Conservation (phyloP, 2,888 invertebrate species). For the Trachelus stipa region DNA sequence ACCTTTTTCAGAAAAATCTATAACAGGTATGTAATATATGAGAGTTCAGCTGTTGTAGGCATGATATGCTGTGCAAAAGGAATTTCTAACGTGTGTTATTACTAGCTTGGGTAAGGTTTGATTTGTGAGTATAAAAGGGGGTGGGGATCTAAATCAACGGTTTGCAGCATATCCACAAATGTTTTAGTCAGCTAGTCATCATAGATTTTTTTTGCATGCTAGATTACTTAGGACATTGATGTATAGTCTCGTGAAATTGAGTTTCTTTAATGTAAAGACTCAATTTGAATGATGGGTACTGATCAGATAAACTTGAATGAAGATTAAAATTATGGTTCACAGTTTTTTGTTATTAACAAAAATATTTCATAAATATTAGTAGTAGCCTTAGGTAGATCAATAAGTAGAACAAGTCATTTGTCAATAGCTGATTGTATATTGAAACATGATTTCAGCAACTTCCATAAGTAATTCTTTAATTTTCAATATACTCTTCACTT, state of each 20-base stretch:
- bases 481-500: not conserved
- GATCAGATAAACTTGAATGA: not conserved
- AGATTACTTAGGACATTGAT: not conserved
- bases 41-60: not conserved
- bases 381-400: not conserved
- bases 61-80: not conserved
- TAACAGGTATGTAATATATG: slow-evolving; percentile 9
- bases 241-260: not conserved
- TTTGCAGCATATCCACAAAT: not conserved
- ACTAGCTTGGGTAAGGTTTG: not conserved
- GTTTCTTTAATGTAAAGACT: not conserved
- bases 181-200: not conserved
- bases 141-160: not conserved
- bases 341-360: not conserved
- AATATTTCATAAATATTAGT: not conserved
- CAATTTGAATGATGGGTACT: not conserved
- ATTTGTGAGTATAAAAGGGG: not conserved
- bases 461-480: not conserved
- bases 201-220: not conserved
- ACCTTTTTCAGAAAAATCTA: slow-evolving; percentile 9
- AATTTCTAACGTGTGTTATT: not conserved
- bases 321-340: not conserved
- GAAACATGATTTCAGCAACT: not conserved
- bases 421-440: not conserved
- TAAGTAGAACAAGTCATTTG: not conserved